Base-by-base conservation (phyloP, 2,113 vertebrate genomes). In the Albula goreensis region DNA sequence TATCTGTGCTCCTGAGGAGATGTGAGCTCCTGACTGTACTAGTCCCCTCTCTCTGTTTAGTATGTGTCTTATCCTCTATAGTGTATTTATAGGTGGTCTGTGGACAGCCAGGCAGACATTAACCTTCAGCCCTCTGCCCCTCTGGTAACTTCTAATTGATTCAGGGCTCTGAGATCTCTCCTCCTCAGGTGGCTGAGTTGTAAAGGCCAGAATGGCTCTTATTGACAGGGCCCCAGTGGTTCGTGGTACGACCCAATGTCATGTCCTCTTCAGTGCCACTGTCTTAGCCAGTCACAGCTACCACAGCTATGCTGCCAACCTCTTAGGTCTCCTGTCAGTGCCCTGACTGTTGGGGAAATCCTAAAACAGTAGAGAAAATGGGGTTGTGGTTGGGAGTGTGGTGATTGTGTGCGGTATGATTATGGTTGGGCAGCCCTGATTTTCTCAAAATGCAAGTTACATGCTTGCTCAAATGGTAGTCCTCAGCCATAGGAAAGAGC, bases 111-210 rank as follows among this genome's bases (percentile, higher is more conserved):
- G 88, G 88, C 88, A 90, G 85, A 89, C 89, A 91, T 92, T 94
- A 92, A 94, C 94, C 95, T 94, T 93, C 91, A 93, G 89, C 89
- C 82, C 60, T 52, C 87, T 83, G 81, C 49, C 80, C 77, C 81
- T 85, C 86, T 82, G 83, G 53, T 83, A 89, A 83, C 89, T 90
- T 81, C 85, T 86, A 89, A 93, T 94, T 92, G 92, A 94, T 94
- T 92, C 9, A 78, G 84, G n/a, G 6, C 70, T 22, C n/a, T 25
- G 70, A 7, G 22, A 17, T 2, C 70, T 11, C 22, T 74, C n/a
- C 22, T 9, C 70, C 31, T 31, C 63, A n/a, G 5, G n/a, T 19
- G 2, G 17, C 4, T 3, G 0, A 19, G 17, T 19, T 22, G 1
- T 66, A 22, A 66, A 22, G 60, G 60, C 60, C 8, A 31, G 90